phyloP scores from a whole-genome alignment of 2,113 vertebrate species.

The Eira barbara region DNA sequence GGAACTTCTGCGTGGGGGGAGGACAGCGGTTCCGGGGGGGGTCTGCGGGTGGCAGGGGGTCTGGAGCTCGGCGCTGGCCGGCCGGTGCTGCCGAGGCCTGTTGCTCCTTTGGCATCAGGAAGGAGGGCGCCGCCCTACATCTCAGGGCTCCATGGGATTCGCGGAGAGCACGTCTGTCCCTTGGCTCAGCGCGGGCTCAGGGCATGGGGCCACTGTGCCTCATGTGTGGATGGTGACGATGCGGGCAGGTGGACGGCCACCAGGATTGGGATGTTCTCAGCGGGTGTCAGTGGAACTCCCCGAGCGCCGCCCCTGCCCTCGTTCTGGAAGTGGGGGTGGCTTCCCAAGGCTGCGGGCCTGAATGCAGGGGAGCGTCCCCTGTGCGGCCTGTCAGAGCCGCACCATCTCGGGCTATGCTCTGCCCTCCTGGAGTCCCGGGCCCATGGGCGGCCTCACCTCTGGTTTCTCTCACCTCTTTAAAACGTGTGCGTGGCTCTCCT shows the following conservation, averaged over 20 bases:
- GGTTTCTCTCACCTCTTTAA: neutral
- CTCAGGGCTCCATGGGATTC: no score
- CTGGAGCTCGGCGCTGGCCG: neutral
- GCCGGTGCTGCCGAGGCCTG: neutral
- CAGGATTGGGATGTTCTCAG: neutral
- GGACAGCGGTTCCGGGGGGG: neutral
- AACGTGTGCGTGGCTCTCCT: neutral
- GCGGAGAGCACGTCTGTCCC: no score
- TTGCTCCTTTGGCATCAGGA: neutral
- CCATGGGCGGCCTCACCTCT: constrained; percentile 11
- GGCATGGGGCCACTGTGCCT: no score
- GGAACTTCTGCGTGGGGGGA: fast-evolving
- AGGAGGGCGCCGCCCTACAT: no score
- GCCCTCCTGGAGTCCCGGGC: neutral
- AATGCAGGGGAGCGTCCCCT: fast-evolving
- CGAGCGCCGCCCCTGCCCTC: neutral
- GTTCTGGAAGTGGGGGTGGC: neutral
- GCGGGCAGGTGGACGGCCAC: no score
- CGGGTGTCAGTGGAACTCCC: no score
- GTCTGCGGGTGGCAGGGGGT: neutral
- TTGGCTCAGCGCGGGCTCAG: no score
- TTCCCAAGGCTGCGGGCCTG: neutral
- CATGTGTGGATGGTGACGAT: no score
- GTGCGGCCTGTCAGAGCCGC: neutral
- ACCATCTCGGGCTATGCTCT: neutral